Evolutionary conservation across 2,797 vertebrate genomes (phyloP).

Genomic region (Sebastes hubbsi): DNA sequence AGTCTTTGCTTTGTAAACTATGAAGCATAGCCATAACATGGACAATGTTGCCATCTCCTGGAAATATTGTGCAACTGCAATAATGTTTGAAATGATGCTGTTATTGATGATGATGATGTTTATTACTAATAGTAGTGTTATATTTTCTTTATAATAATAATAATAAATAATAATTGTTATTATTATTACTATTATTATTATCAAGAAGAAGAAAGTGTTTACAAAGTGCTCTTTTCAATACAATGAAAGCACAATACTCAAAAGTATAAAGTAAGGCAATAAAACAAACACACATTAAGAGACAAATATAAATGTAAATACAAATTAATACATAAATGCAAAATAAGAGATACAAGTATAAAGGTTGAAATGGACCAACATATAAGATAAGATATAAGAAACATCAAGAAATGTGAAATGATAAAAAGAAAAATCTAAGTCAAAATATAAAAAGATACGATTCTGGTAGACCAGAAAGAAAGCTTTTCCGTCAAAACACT

Average conservation of each 20-base stretch:
- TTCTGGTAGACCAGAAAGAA: neutral
- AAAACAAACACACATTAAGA: neutral
- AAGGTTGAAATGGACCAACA: neutral
- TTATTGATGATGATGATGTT: neutral
- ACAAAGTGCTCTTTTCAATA: neutral
- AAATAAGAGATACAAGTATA: neutral
- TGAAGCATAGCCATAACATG: neutral
- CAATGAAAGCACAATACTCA: neutral
- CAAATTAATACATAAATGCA: neutral
- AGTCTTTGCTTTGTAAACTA: neutral
- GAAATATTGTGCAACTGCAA: neutral
- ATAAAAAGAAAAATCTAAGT: neutral
- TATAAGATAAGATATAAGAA: neutral
- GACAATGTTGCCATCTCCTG: conserved; percentile 67
- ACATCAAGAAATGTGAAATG: neutral
- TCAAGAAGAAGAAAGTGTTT: neutral
- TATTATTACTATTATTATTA: neutral
- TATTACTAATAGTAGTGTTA: neutral
- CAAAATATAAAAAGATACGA: neutral
- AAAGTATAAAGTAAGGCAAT: neutral
- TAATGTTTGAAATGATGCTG: neutral
- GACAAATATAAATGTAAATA: neutral
- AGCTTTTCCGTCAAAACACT: neutral
- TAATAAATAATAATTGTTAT: neutral
- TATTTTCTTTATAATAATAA: neutral